Conservation (phyloP, 2,113 vertebrate genomes). For the Cinclus mexicanus region DNA sequence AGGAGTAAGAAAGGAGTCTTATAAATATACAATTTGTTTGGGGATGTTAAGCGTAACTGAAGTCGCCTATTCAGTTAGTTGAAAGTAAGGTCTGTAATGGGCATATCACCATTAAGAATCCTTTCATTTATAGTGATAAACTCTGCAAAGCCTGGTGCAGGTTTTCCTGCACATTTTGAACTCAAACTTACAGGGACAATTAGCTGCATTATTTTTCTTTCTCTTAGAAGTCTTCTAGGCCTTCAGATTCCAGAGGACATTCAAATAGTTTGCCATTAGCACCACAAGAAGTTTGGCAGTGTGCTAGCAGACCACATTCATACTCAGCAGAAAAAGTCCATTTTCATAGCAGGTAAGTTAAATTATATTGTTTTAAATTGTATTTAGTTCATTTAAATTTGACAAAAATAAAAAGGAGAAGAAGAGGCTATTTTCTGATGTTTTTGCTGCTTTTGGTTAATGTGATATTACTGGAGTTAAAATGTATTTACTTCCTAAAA, state of each 20-base stretch:
- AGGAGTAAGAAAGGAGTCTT: constrained; percentile 13
- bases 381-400: background rate
- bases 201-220: background rate
- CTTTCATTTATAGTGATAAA: background rate
- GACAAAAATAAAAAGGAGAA: background rate
- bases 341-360: constrained; percentile 72
- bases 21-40: background rate
- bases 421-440: background rate
- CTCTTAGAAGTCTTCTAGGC: constrained; percentile 24
- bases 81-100: background rate
- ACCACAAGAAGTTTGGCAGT: constrained; percentile 75
- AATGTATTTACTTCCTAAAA: background rate
- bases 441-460: background rate
- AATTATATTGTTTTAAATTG: background rate
- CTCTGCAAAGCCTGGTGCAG: background rate
- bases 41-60: background rate
- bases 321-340: constrained; percentile 46
- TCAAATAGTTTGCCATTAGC: constrained; percentile 36
- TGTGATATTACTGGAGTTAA: background rate
- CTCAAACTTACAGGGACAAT: background rate
- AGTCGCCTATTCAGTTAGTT: background rate
- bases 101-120: background rate
- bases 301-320: constrained; percentile 49
- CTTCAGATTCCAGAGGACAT: constrained; percentile 26
- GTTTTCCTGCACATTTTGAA: background rate